These are phyloP conservation scores for Catharus bicknelli DNA, from an alignment of 2,113 vertebrate species.

Conservation along the genomic window DNA sequence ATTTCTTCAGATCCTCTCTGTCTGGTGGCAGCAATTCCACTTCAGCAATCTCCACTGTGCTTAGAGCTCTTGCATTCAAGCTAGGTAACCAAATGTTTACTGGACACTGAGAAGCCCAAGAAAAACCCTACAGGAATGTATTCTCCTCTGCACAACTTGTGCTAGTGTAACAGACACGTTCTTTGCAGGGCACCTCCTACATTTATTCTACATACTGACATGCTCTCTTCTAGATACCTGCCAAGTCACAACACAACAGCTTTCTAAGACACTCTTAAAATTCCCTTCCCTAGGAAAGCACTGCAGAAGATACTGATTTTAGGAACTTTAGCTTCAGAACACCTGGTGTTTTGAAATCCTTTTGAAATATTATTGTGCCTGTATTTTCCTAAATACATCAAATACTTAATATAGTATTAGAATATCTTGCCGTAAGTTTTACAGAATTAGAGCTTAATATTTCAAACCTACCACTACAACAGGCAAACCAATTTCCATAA, in stretches of 20 bases:
- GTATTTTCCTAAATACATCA: neutral
- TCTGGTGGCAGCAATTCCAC: accelerated
- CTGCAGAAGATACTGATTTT: neutral
- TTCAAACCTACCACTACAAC: neutral
- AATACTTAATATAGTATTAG: neutral
- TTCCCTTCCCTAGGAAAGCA: neutral
- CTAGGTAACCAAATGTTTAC: neutral
- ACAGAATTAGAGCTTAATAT: neutral
- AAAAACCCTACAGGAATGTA: neutral
- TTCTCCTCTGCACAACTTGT: neutral
- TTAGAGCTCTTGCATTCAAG: neutral
- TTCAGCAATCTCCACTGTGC: neutral
- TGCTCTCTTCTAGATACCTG: neutral
- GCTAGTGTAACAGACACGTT: neutral
- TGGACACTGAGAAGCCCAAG: neutral
- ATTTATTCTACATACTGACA: neutral
- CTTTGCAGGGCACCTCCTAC: neutral
- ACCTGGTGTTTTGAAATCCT: neutral
- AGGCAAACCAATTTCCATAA: neutral
- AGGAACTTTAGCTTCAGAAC: neutral
- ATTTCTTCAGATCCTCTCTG: neutral
- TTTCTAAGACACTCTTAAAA: neutral
- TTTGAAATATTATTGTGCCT: neutral
- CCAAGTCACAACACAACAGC: neutral
- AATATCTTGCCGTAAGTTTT: neutral